These are phyloP conservation scores for Amphiura filiformis DNA, from an alignment of 35 echinoderm and acorn worm species.

Conservation along the genomic window DNA sequence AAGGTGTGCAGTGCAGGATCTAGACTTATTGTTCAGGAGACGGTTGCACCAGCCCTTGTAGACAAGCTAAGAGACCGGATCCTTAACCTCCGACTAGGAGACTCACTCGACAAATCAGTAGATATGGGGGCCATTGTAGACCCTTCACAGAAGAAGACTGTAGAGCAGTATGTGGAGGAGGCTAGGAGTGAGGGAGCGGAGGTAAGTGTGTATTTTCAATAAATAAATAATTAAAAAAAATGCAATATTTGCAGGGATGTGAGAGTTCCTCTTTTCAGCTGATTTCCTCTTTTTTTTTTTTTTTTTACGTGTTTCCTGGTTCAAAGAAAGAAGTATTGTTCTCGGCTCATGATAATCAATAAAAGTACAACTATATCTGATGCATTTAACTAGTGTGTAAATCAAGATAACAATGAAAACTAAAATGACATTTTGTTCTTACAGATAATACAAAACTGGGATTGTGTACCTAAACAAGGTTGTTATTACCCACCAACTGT, in stretches of 20 bases:
- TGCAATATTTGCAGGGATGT: neutral
- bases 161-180: conserved; percentile 84
- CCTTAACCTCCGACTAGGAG: conserved; percentile 70
- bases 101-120: conserved; percentile 92
- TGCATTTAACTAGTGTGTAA: neutral
- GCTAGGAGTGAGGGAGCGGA: conserved; percentile 89
- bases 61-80: conserved; percentile 87
- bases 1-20: conserved; percentile 70
- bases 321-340: too few relatives aligned
- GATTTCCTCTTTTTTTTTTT: too few relatives aligned
- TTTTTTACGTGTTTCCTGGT: too few relatives aligned
- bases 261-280: too few relatives aligned
- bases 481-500: conserved; percentile 92
- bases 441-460: conserved; percentile 79
- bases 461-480: conserved; percentile 77
- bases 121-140: conserved; percentile 97
- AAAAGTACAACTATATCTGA: too few relatives aligned
- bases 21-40: conserved; percentile 86
- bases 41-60: conserved; percentile 47
- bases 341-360: too few relatives aligned
- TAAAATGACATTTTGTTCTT: neutral
- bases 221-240: neutral
- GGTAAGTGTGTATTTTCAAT: conserved; percentile 21
- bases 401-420: neutral
- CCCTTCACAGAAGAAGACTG: conserved; percentile 77